Percentiles rank a stretch among this genome's conserved stretches.
phyloP scores from a whole-genome alignment of 2,888 invertebrate genomes.

The Halictus quadricinctus region DNA sequence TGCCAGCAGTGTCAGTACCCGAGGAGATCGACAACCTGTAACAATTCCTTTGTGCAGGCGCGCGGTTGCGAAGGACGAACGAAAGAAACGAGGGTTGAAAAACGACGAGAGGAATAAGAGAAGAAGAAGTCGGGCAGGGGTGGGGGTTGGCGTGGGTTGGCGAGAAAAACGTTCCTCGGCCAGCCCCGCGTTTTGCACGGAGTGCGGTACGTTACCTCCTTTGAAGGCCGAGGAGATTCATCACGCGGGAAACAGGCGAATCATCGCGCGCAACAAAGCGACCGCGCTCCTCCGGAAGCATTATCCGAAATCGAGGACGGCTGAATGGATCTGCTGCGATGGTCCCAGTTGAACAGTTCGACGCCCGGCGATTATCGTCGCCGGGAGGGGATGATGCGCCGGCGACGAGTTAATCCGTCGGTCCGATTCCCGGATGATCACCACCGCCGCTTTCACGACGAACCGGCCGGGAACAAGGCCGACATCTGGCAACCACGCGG shows the following conservation, averaged over 20 bases:
- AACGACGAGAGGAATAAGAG: not conserved
- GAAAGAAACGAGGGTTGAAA: conserved; percentile 4
- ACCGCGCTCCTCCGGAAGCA: conserved; percentile 20
- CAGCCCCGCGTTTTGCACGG: conserved; percentile 32
- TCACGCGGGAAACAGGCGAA: conserved; percentile 48
- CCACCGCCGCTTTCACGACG: not conserved
- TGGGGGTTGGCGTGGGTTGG: too few relatives aligned
- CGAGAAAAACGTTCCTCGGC: conserved; percentile 15
- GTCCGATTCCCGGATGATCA: not conserved
- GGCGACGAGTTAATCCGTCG: conserved; percentile 29
- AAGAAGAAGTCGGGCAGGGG: not conserved
- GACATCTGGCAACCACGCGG: not conserved
- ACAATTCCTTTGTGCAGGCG: conserved; percentile 27
- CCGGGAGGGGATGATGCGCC: not conserved
- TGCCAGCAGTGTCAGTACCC: conserved; percentile 60
- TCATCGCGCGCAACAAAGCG: conserved; percentile 51
- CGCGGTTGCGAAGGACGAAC: conserved; percentile 18
- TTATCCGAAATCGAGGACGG: conserved; percentile 45
- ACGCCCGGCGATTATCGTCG: not conserved
- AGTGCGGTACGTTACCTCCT: conserved; percentile 55
- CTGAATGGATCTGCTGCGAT: conserved; percentile 4
- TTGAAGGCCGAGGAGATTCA: conserved; percentile 49
- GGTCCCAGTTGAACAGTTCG: not conserved
- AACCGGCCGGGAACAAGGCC: not conserved
- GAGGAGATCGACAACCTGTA: conserved; percentile 29